Evolutionary conservation across 2,888 invertebrate species (phyloP).

Genomic region (Stramonita haemastoma): DNA sequence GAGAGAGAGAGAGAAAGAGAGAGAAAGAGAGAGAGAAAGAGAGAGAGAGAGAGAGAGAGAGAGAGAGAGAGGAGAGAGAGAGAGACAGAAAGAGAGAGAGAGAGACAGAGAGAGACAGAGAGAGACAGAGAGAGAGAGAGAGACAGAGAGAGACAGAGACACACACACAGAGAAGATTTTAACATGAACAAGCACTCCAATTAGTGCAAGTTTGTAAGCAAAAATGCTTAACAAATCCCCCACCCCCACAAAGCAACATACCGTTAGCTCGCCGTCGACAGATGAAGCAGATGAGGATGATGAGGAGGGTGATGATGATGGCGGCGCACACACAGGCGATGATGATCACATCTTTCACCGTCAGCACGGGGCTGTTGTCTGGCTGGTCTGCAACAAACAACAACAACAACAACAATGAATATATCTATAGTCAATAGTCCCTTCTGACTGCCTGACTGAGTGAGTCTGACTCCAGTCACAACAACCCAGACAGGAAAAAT

Average conservation of each 20-base stretch:
- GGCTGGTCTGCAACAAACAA: slow-evolving; percentile 39
- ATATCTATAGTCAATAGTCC: too few relatives aligned
- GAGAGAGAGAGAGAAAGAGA: neutral
- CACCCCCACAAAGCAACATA: slow-evolving; percentile 45
- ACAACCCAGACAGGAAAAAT: too few relatives aligned
- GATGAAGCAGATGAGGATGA: slow-evolving; percentile 69
- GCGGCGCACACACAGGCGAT: slow-evolving; percentile 71
- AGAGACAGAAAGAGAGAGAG: slow-evolving; percentile 19
- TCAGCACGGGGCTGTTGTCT: slow-evolving; percentile 50
- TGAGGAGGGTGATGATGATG: slow-evolving; percentile 66
- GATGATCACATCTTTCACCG: slow-evolving; percentile 69
- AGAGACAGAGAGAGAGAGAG: neutral
- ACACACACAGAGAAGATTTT: neutral
- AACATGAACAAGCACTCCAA: too few relatives aligned
- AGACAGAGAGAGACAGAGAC: neutral
- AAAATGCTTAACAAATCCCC: too few relatives aligned
- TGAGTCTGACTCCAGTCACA: too few relatives aligned
- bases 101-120: slow-evolving; percentile 20
- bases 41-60: slow-evolving; percentile 26
- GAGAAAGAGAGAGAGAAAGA: slow-evolving; percentile 3
- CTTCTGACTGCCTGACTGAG: too few relatives aligned
- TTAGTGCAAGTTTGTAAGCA: too few relatives aligned
- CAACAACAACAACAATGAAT: neutral
- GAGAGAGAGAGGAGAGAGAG: slow-evolving; percentile 27
- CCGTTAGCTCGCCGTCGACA: slow-evolving; percentile 64